Percentiles rank a stretch among this genome's conserved stretches.
Conservation (phyloP, 2,888 invertebrate genomes). For the Acrocyrtus sp. region DNA sequence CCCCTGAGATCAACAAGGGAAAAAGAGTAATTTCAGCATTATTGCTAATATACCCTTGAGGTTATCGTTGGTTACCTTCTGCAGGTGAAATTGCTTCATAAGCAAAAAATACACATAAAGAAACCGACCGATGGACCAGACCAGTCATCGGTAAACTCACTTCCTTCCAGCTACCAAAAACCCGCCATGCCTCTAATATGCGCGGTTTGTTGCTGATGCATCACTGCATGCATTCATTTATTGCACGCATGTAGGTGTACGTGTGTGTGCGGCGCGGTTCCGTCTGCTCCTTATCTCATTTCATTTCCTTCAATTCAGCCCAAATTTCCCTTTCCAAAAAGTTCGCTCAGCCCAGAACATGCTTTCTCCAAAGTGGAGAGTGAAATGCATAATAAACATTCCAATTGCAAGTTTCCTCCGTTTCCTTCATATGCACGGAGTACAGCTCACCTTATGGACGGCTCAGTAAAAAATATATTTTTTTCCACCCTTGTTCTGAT, state of each 20-base stretch:
- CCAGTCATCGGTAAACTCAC: constrained; percentile 4
- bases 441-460: too few species aligned
- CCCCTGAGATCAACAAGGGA: constrained; percentile 38
- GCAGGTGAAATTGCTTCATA: constrained; percentile 36
- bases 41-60: constrained; percentile 50
- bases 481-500: not conserved
- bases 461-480: not conserved
- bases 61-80: constrained; percentile 41
- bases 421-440: too few species aligned
- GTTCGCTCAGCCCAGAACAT: not conserved
- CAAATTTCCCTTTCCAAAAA: not conserved
- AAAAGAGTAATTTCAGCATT: constrained; percentile 51
- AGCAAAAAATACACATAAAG: constrained; percentile 6
- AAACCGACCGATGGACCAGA: constrained; percentile 1
- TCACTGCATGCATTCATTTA: constrained; percentile 9
- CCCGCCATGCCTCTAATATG: too few species aligned
- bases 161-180: too few species aligned
- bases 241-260: too few species aligned
- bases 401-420: not conserved
- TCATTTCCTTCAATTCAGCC: constrained; percentile 12
- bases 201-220: not conserved
- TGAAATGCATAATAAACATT: not conserved
- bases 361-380: not conserved
- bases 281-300: constrained; percentile 35
- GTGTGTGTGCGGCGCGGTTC: constrained; percentile 11